Percentiles rank a stretch among this genome's conserved stretches.
These are phyloP conservation scores for Trissoscelio sp. DNA, from an alignment of 2,888 invertebrate species.

Conservation along the genomic window DNA sequence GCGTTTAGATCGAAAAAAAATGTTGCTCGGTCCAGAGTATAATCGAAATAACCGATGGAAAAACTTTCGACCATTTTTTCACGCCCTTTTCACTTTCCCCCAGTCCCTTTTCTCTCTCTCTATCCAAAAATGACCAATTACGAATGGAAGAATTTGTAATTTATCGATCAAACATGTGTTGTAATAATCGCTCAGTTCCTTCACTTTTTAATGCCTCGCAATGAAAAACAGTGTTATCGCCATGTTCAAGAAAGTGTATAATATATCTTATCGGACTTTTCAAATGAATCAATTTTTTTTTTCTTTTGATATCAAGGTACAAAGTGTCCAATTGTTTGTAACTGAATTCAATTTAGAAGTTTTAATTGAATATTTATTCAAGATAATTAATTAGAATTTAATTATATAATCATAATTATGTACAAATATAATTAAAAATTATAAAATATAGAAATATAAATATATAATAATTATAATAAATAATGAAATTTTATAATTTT, in stretches of 20 bases:
- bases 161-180: slow-evolving; percentile 12
- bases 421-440: too few species aligned
- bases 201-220: background rate
- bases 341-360: slow-evolving; percentile 9
- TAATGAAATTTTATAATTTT: too few species aligned
- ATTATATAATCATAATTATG: too few species aligned
- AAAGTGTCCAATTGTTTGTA: slow-evolving; percentile 37
- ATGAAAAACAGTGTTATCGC: slow-evolving; percentile 39
- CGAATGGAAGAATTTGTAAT: slow-evolving; percentile 1
- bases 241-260: slow-evolving; percentile 32
- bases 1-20: slow-evolving; percentile 62
- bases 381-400: too few species aligned
- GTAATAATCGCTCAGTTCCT: slow-evolving; percentile 15
- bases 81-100: slow-evolving; percentile 1
- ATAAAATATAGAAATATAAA: too few species aligned
- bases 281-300: slow-evolving; percentile 48
- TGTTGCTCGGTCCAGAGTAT: slow-evolving; percentile 34
- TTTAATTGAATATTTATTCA: background rate
- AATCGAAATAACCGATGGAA: slow-evolving; percentile 52
- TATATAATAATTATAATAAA: too few species aligned
- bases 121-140: background rate
- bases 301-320: slow-evolving; percentile 48
- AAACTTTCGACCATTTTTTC: slow-evolving; percentile 3
- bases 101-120: too few species aligned
- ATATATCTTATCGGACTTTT: slow-evolving; percentile 51